Evolutionary conservation across 2,888 invertebrate genomes (phyloP).

Genomic region (Cheilosia impressa): DNA sequence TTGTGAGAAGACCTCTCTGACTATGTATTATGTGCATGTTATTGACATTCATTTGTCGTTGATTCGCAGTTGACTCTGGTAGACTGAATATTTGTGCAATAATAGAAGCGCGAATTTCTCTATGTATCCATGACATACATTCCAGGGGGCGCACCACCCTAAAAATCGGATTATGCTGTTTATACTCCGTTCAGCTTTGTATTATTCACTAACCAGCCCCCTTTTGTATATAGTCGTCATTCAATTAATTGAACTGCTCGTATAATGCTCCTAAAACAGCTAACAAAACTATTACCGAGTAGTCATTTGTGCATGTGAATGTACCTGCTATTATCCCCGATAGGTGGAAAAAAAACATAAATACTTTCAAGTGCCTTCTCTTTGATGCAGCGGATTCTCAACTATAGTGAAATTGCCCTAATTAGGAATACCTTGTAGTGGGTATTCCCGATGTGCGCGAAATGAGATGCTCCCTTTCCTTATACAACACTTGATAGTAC

Average conservation of each 20-base stretch:
- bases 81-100: neutral
- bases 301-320: neutral
- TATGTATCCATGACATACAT: too few relatives aligned
- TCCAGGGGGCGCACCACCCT: too few relatives aligned
- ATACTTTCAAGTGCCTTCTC: neutral
- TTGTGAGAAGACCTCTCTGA: neutral
- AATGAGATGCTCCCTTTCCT: slow-evolving; percentile 8
- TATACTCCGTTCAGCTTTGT: too few relatives aligned
- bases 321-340: slow-evolving; percentile 2
- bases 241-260: too few relatives aligned
- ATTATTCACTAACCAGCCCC: too few relatives aligned
- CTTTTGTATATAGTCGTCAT: too few relatives aligned
- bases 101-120: neutral
- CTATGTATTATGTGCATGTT: neutral
- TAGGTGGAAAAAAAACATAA: slow-evolving; percentile 32
- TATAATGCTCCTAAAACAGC: neutral
- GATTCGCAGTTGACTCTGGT: neutral
- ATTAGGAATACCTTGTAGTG: slow-evolving; percentile 21
- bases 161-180: too few relatives aligned
- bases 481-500: slow-evolving; percentile 11
- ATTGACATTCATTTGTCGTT: neutral
- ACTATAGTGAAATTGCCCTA: slow-evolving; percentile 31
- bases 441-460: neutral
- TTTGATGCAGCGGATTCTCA: slow-evolving; percentile 16
- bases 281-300: neutral